Conservation (phyloP, 1,140 invertebrate species). For the Macrosteles quadrilineatus region DNA sequence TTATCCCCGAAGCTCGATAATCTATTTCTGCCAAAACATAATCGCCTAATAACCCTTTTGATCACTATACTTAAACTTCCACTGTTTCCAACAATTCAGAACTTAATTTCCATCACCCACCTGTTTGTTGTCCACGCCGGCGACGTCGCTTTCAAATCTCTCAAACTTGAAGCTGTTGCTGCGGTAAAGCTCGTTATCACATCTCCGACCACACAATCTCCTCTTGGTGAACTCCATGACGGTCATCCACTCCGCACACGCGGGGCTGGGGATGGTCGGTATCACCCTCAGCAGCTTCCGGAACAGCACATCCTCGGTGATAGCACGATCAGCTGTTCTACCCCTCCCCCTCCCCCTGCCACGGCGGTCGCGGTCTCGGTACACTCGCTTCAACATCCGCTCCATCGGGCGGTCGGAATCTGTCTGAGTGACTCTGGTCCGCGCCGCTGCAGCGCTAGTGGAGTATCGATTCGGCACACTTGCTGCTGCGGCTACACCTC, state of each 20-base stretch:
- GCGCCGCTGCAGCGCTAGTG: too few relatives aligned
- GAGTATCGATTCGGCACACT: too few relatives aligned
- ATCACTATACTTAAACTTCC: too few relatives aligned
- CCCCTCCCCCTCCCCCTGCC: not conserved
- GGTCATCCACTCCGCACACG: conserved; percentile 24
- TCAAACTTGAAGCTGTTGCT: conserved; percentile 85
- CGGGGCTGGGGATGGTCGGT: not conserved
- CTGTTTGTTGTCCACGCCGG: conserved; percentile 30
- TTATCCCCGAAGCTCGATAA: too few relatives aligned
- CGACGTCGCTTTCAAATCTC: conserved; percentile 61
- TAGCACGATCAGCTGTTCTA: conserved; percentile 13
- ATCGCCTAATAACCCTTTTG: too few relatives aligned
- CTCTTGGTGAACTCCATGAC: conserved; percentile 36
- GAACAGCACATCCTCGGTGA: conserved; percentile 21
- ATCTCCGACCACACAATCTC: conserved; percentile 45
- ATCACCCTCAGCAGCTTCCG: conserved; percentile 19
- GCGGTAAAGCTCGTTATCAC: conserved; percentile 77
- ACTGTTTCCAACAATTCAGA: too few relatives aligned
- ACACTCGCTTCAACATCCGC: conserved; percentile 15
- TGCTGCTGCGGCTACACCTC: too few relatives aligned
- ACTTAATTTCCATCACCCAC: too few relatives aligned
- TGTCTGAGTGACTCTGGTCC: too few relatives aligned
- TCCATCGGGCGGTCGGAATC: not conserved
- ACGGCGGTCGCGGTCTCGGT: not conserved
- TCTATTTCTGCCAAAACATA: too few relatives aligned